Evolutionary conservation across 2,797 vertebrate genomes (phyloP).

Genomic region (Tenualosa thibaudeaui): DNA sequence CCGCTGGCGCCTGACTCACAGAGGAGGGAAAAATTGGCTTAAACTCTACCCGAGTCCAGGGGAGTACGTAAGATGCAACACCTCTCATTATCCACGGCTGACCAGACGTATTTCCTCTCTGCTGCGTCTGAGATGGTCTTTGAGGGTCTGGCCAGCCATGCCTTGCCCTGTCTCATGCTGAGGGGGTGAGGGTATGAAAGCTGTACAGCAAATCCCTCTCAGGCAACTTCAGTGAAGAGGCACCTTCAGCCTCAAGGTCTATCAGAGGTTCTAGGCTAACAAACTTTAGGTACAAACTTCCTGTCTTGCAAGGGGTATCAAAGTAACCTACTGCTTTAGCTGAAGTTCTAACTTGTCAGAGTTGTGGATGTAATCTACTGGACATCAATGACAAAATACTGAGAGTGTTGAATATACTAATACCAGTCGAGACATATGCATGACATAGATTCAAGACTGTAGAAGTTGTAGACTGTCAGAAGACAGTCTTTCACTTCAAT

Average conservation of each 20-base stretch:
- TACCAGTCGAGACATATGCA: too few relatives aligned
- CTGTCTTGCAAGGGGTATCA: background rate
- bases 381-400: background rate
- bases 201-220: background rate
- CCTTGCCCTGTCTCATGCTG: background rate
- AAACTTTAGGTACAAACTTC: background rate
- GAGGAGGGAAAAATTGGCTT: background rate
- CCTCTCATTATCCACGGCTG: conserved; percentile 3
- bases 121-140: background rate
- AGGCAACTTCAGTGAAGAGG: background rate
- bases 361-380: background rate
- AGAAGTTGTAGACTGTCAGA: too few relatives aligned
- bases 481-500: background rate
- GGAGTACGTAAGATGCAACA: background rate
- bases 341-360: background rate
- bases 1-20: background rate
- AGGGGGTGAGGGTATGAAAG: background rate
- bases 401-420: too few relatives aligned
- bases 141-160: background rate
- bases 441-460: too few relatives aligned
- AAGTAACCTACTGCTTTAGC: background rate
- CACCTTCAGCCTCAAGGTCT: background rate
- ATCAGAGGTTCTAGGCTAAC: background rate
- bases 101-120: background rate
- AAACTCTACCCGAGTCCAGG: background rate